A percentile compares a stretch with the other conserved stretches of the same genome.
Evolutionary conservation across 2,797 vertebrate species (phyloP).

Genomic region (Carapus acus): DNA sequence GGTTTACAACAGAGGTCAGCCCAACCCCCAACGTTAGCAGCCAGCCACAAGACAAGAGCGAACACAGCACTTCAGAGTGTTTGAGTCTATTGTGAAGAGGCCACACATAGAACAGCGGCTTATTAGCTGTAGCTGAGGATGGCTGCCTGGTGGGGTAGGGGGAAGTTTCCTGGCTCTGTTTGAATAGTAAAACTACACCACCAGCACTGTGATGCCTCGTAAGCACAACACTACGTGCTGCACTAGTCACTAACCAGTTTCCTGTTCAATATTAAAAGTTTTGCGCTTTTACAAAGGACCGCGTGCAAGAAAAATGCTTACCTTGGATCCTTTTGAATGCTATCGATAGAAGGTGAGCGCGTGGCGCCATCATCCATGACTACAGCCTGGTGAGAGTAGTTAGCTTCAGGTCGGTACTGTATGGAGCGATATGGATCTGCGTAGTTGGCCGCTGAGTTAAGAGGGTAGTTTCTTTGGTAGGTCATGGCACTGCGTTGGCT

Average conservation of each 20-base stretch:
- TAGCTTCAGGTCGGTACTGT: slow-evolving; percentile 80
- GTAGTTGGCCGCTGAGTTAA: slow-evolving; percentile 81
- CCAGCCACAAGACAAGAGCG: slow-evolving; percentile 34
- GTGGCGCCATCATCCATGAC: slow-evolving; percentile 82
- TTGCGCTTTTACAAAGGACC: slow-evolving; percentile 8
- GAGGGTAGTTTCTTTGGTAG: slow-evolving; percentile 92
- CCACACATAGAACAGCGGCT: slow-evolving; percentile 40
- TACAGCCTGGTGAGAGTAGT: slow-evolving; percentile 70
- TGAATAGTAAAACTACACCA: slow-evolving; percentile 58
- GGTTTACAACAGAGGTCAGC: slow-evolving; percentile 39
- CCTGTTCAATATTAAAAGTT: background rate
- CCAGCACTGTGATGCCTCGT: slow-evolving; percentile 56
- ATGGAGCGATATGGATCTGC: slow-evolving; percentile 82
- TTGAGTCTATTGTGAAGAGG: slow-evolving; percentile 55
- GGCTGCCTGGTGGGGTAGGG: slow-evolving; percentile 37
- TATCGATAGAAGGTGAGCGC: slow-evolving; percentile 93
- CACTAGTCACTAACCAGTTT: slow-evolving; percentile 14
- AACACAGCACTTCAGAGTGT: slow-evolving; percentile 47
- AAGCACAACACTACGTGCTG: slow-evolving; percentile 37
- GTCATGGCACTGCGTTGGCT: slow-evolving; percentile 91
- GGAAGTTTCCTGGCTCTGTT: slow-evolving; percentile 36
- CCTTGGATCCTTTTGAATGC: slow-evolving; percentile 98
- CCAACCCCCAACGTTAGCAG: slow-evolving; percentile 19
- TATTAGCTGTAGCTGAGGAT: slow-evolving; percentile 44
- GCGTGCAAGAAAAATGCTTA: slow-evolving; percentile 51